Conservation (phyloP, 2,888 invertebrate species). For the Hyalella azteca region DNA sequence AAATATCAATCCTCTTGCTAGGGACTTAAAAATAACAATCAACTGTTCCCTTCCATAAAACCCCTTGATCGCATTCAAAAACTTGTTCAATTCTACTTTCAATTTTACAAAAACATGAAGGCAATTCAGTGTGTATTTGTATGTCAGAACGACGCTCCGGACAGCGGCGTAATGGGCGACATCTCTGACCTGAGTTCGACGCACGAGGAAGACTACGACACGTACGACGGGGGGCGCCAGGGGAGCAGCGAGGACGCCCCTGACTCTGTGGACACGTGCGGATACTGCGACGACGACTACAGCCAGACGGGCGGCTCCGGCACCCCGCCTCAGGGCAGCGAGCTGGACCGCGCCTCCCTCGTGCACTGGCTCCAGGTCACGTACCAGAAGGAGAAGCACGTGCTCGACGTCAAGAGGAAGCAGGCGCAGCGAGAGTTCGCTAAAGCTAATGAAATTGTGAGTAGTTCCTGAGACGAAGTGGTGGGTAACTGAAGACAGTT, state of each 20-base stretch:
- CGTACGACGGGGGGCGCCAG: background rate
- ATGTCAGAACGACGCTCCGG: background rate
- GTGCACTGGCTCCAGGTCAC: slow-evolving; percentile 96
- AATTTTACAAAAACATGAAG: no score
- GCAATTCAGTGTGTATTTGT: background rate
- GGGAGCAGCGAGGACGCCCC: background rate
- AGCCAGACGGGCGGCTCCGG: background rate
- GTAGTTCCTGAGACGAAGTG: no score
- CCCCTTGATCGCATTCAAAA: no score
- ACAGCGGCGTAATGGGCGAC: slow-evolving; percentile 30
- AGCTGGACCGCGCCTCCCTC: slow-evolving; percentile 63
- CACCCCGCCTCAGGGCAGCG: background rate
- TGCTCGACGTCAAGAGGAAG: slow-evolving; percentile 72
- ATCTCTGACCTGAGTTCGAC: slow-evolving; percentile 54
- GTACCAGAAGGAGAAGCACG: slow-evolving; percentile 90
- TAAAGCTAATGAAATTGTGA: slow-evolving; percentile 86
- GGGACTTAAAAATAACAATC: no score
- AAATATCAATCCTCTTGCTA: no score
- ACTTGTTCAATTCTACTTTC: no score
- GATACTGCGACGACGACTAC: slow-evolving; percentile 14
- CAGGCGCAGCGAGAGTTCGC: slow-evolving; percentile 82
- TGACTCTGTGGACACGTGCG: background rate
- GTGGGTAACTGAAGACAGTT: no score
- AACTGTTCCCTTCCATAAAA: no score
- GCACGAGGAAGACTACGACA: background rate